Evolutionary conservation across 1,140 invertebrate genomes (phyloP), one percentile per base, ranked within the genome.

Genomic region (Acyrthosiphon pisum): DNA sequence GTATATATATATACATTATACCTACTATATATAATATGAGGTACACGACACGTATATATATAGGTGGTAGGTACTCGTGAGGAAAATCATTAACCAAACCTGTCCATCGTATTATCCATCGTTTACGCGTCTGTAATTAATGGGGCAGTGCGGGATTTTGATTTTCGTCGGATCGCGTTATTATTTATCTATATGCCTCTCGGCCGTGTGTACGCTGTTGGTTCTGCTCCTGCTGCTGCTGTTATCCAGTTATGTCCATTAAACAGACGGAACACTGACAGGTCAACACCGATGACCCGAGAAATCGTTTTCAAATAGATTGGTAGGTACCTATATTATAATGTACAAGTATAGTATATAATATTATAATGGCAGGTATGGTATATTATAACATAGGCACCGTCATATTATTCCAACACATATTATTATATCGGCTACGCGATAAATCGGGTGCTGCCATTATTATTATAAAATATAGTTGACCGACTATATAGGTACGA

Each of bases 41-140:
- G 84, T 87, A n/a, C 18, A 87, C 1, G n/a, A 14, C 26, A 22
- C 14, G 30, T 37, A 48, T 48, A 76, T n/a, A 30, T 76, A 76
- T 81, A 35, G 7, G 6, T 84, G 41, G 37, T 48, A 22, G 0
- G 8, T n/a, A 22, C 84, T 53, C 35, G n/a, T 30, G 91, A 92
- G 46, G 76, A 50, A 92, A 92, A 92, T 50, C 91, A 92, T 92
- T 92, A 92, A 83, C 76, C 76, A 46, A 50, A 89, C 91, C 91
- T 53, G 91, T 91, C 87, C 44, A 23, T 44, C 41, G 37, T 46
- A 20, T 44, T 81, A n/a, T 53, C 68, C 91, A 50, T 48, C 91
- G 68, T 83, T 92, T 83, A 83, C 68, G n/a, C 68, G n/a, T 48
- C 20, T 76, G 83, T 92, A 92, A 92, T 92, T 83, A 81, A 92